Conservation (phyloP, 1,140 invertebrate species). For the Pollicipes pollicipes region DNA sequence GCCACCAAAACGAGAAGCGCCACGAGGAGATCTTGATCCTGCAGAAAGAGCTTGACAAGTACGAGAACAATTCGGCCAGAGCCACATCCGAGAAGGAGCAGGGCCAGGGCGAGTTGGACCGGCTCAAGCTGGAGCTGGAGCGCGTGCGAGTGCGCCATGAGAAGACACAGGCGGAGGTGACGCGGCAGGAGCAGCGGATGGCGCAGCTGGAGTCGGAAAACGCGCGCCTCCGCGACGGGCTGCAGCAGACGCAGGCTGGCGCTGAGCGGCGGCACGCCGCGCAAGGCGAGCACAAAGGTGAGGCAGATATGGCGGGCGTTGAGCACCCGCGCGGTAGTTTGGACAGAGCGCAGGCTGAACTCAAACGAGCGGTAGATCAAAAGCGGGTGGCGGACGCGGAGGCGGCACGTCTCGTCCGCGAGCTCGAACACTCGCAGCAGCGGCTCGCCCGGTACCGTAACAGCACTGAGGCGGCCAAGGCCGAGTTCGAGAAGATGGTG, state of each 20-base stretch:
- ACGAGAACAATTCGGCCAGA: slow-evolving; percentile 32
- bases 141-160: slow-evolving; percentile 76
- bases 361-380: slow-evolving; percentile 26
- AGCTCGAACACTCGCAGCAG: slow-evolving; percentile 65
- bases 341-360: slow-evolving; percentile 21
- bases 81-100: slow-evolving; percentile 49
- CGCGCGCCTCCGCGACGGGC: slow-evolving; percentile 32
- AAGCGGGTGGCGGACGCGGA: slow-evolving; percentile 48
- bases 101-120: slow-evolving; percentile 37
- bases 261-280: slow-evolving; percentile 23
- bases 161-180: slow-evolving; percentile 45
- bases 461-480: slow-evolving; percentile 50
- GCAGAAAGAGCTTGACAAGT: slow-evolving; percentile 27
- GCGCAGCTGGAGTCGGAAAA: slow-evolving; percentile 28
- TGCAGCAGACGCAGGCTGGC: slow-evolving; percentile 33
- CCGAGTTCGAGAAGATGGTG: slow-evolving; percentile 62
- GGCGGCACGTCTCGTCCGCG: slow-evolving; percentile 60
- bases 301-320: slow-evolving; percentile 23
- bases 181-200: slow-evolving; percentile 19
- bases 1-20: slow-evolving; percentile 28
- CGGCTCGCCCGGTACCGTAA: slow-evolving; percentile 62
- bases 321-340: slow-evolving; percentile 23
- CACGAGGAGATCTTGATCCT: slow-evolving; percentile 36
- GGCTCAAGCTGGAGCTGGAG: slow-evolving; percentile 60
- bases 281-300: slow-evolving; percentile 19